Percentiles rank a stretch among this genome's conserved stretches.
phyloP scores from a whole-genome alignment of 2,888 invertebrate species.

The Diaprepes abbreviatus region DNA sequence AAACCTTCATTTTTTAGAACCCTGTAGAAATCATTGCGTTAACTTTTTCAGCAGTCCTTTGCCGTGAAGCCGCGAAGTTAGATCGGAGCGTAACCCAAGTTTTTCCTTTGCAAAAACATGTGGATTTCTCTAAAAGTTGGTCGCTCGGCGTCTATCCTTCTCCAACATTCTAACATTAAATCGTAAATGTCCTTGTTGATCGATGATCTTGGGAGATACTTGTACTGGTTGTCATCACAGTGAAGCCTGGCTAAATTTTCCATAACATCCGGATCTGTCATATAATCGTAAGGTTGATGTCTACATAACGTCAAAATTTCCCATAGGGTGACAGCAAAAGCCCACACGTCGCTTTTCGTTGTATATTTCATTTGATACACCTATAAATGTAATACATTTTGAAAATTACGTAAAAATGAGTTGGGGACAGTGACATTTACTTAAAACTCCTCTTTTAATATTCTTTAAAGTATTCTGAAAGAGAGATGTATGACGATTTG shows the following conservation, averaged over 20 bases:
- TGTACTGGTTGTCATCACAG: conserved; percentile 74
- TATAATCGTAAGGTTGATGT: conserved; percentile 81
- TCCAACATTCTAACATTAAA: conserved; percentile 89
- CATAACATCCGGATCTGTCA: conserved; percentile 84
- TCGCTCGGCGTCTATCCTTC: conserved; percentile 79
- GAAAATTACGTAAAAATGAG: no score
- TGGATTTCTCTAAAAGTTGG: conserved; percentile 88
- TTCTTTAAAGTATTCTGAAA: no score
- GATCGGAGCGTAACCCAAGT: conserved; percentile 74
- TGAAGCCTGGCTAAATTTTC: conserved; percentile 81
- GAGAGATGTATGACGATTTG: no score
- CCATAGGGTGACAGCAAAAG: conserved; percentile 90
- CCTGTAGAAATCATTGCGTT: not conserved
- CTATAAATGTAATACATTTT: no score
- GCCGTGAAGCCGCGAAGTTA: conserved; percentile 54
- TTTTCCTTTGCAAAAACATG: conserved; percentile 82
- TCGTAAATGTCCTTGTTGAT: conserved; percentile 88
- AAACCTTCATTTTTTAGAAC: not conserved
- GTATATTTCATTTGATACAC: conserved; percentile 72
- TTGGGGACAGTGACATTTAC: no score
- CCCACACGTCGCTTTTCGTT: conserved; percentile 92
- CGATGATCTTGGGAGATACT: conserved; percentile 76
- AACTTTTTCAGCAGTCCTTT: conserved; percentile 9
- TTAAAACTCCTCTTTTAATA: no score
- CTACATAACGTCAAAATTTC: conserved; percentile 86